Percentiles rank a stretch among this genome's conserved stretches.
These are phyloP conservation scores for Phanerotoma sp. DNA, from an alignment of 2,888 invertebrate genomes.

Conservation along the genomic window DNA sequence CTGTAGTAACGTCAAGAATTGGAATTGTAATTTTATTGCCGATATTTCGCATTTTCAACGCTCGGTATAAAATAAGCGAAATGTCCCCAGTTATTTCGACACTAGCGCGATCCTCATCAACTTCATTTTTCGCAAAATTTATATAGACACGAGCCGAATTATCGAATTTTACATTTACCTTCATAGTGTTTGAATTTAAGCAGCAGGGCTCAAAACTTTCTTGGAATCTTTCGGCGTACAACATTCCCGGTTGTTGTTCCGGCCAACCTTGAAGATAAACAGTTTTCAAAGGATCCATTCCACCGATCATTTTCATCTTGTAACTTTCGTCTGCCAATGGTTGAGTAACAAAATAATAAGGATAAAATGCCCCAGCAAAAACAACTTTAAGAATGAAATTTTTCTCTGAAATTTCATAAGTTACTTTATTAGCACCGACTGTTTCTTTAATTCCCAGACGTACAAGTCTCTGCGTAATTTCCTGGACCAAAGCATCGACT, in stretches of 20 bases:
- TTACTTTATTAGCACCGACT: constrained; percentile 55
- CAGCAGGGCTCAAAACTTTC: constrained; percentile 62
- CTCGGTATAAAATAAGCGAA: constrained; percentile 70
- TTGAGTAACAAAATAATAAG: constrained; percentile 77
- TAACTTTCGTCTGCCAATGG: constrained; percentile 64
- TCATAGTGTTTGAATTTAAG: too few species aligned
- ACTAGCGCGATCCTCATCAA: constrained; percentile 33
- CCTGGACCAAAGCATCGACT: constrained; percentile 70
- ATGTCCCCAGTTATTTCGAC: constrained; percentile 48
- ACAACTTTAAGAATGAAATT: constrained; percentile 70
- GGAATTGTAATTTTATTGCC: constrained; percentile 57
- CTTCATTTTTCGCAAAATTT: constrained; percentile 62
- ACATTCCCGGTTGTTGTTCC: constrained; percentile 65
- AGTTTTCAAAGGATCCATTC: constrained; percentile 75
- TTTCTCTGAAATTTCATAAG: constrained; percentile 60
- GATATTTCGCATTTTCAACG: constrained; percentile 67
- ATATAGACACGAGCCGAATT: constrained; percentile 68
- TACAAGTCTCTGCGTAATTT: constrained; percentile 67
- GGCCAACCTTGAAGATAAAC: constrained; percentile 65
- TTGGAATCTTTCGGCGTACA: constrained; percentile 70
- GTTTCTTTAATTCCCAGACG: constrained; percentile 64
- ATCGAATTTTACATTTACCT: constrained; percentile 57
- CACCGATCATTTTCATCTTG: constrained; percentile 68
- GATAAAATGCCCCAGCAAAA: constrained; percentile 90
- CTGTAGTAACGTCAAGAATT: constrained; percentile 52